Evolutionary conservation across 1,140 invertebrate genomes (phyloP).

Genomic region (Drosophila hydei): DNA sequence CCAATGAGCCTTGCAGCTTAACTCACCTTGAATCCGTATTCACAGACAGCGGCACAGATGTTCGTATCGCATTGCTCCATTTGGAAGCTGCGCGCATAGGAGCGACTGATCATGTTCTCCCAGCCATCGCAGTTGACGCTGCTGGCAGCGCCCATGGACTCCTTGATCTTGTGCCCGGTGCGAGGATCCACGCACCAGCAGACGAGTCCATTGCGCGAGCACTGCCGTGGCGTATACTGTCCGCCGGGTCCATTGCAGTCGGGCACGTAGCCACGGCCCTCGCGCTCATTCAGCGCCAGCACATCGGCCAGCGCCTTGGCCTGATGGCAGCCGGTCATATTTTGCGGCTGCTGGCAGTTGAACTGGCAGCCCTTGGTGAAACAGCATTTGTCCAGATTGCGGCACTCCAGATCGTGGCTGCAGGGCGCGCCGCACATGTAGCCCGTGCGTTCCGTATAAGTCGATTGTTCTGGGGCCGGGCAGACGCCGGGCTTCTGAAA

Average conservation of each 20-base stretch:
- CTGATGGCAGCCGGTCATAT: slow-evolving; percentile 90
- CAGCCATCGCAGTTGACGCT: slow-evolving; percentile 87
- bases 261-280: slow-evolving; percentile 92
- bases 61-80: slow-evolving; percentile 85
- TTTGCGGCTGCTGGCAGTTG: slow-evolving; percentile 88
- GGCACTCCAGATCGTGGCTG: slow-evolving; percentile 91
- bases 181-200: slow-evolving; percentile 93
- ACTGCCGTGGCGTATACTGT: slow-evolving; percentile 89
- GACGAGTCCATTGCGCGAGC: slow-evolving; percentile 92
- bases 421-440: slow-evolving; percentile 88
- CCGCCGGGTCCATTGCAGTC: slow-evolving; percentile 89
- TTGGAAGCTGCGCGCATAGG: slow-evolving; percentile 84
- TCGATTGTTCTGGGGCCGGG: slow-evolving; percentile 85
- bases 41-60: slow-evolving; percentile 91
- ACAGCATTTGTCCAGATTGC: slow-evolving; percentile 92
- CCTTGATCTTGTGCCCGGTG: slow-evolving; percentile 89
- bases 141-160: slow-evolving; percentile 90
- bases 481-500: slow-evolving; percentile 91
- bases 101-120: slow-evolving; percentile 83
- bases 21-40: slow-evolving; percentile 90
- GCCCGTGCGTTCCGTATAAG: slow-evolving; percentile 73
- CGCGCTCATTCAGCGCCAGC: slow-evolving; percentile 89
- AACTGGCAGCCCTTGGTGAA: slow-evolving; percentile 88
- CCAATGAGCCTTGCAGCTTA: not conserved
- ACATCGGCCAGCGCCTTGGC: slow-evolving; percentile 91